Evolutionary conservation across 2,113 vertebrate genomes (phyloP).

Genomic region (Nymphicus hollandicus): DNA sequence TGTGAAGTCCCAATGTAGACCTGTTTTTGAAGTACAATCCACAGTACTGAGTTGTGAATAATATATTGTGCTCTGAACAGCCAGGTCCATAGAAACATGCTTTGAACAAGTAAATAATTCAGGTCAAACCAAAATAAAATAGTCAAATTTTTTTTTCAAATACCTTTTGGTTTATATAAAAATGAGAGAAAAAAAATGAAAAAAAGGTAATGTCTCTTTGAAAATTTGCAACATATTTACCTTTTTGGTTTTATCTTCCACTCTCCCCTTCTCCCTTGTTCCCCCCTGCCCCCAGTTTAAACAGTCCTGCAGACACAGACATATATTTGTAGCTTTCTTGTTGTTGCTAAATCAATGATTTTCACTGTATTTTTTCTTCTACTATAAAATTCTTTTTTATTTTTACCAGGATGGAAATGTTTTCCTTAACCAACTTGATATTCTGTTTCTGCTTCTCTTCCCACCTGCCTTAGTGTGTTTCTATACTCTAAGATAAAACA

Average conservation of each 20-base stretch:
- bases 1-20: neutral
- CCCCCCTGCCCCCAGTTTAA: fast-evolving
- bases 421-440: neutral
- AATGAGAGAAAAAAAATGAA: neutral
- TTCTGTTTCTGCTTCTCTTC: neutral
- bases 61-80: neutral
- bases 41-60: neutral
- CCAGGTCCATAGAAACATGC: neutral
- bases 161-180: neutral
- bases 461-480: fast-evolving
- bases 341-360: neutral
- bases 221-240: neutral
- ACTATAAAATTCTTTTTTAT: neutral
- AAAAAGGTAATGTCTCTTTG: neutral
- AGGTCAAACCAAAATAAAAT: neutral
- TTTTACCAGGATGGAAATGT: neutral
- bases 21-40: neutral
- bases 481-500: neutral
- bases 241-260: neutral
- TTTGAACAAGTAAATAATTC: neutral
- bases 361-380: neutral
- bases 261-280: neutral
- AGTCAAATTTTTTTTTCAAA: neutral
- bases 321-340: neutral
- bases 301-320: neutral